Evolutionary conservation across 2,888 invertebrate genomes (phyloP), one percentile per base, ranked within the genome.

Genomic region (Anarsia innoxiella): DNA sequence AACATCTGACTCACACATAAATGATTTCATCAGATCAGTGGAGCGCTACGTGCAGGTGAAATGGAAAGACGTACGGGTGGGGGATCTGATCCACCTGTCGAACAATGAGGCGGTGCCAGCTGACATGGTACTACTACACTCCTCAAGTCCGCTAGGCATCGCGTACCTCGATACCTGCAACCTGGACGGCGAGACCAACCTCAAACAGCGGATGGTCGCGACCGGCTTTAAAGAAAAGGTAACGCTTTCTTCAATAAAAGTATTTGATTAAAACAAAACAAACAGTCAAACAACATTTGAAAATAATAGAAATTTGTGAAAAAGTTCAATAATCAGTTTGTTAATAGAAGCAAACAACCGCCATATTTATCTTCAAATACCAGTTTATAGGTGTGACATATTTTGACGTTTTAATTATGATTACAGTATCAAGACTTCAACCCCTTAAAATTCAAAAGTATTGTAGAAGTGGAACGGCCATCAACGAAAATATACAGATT

Each of bases 81-180:
- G 98, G 2, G 98, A 98, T 76, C 87, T 98, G 53, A 92, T 99
- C 32, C 97, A 97, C 78, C 86, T 99, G 56, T 96, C 96, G 30
- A 97, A 97, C 86, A 96, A 98, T 85, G 97, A 98, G 85, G 89
- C 95, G 37, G 95, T 99, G 46, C 98, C 98, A 19, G 98, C 99
- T 0, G 99, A 99, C 75, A 92, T 99, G 64, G 87, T 99, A 42
- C 82, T 99, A 40, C 86, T 98, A 43, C 89, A 93, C 56, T 93
- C 95, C 39, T 95, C 96, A 58, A 96, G 95, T 78, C 88, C 92
- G 5, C 88, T 92, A 61, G 97, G 97, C 27, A 86, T 94, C 40
- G 97, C 96, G 67, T 97, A 95, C 78, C 90, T 98, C 49, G 98
- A 98, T 77, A 98, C 98, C 0, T 95, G 96, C 65, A 97, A 98